Conservation (phyloP, 2,888 invertebrate genomes). For the Sphaeridia pumilis region DNA sequence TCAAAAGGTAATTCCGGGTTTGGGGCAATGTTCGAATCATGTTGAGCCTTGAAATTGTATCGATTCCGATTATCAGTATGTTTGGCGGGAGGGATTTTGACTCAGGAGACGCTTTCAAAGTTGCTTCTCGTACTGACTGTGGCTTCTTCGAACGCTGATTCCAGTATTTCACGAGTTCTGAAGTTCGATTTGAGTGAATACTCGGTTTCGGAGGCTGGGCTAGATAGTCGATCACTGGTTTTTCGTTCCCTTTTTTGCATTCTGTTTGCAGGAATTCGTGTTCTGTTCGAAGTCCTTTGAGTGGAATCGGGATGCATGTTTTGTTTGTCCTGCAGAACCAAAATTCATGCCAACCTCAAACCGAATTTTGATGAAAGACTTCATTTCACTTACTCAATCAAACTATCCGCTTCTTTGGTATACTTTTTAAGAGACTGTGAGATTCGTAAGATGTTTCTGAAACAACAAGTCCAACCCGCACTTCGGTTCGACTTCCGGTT, state of each 20-base stretch:
- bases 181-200: conserved; percentile 5
- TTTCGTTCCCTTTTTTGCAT: neutral
- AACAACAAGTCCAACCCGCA: too few relatives aligned
- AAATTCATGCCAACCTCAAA: neutral
- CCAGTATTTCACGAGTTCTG: conserved; percentile 1
- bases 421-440: neutral
- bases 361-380: too few relatives aligned
- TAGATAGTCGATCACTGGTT: conserved; percentile 3
- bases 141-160: conserved; percentile 6
- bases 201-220: conserved; percentile 4
- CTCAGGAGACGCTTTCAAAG: conserved; percentile 21
- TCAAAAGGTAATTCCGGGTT: conserved; percentile 54
- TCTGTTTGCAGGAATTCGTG: conserved; percentile 10
- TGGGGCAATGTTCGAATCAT: conserved; percentile 61
- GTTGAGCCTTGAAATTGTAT: conserved; percentile 44
- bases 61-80: conserved; percentile 28
- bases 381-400: neutral
- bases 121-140: conserved; percentile 22
- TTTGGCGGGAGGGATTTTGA: conserved; percentile 27
- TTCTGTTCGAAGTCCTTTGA: neutral
- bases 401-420: neutral
- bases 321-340: neutral
- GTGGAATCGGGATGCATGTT: neutral
- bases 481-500: neutral
- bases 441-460: neutral